Base-by-base conservation (phyloP, 2,797 vertebrate genomes). In the Holocentrus rufus region DNA sequence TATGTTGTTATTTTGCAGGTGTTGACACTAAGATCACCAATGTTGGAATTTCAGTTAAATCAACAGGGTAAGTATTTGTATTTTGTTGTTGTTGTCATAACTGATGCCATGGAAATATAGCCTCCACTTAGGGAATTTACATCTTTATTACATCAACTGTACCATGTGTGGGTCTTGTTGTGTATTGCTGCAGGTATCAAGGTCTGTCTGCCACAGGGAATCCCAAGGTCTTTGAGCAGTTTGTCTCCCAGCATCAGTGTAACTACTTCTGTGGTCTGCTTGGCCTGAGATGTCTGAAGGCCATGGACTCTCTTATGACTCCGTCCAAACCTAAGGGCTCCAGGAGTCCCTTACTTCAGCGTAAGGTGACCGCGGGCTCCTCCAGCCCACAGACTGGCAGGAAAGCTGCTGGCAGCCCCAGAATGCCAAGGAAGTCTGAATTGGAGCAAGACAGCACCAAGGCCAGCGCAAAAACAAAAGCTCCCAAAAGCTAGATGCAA, bases 1-100 rank as follows among this genome's bases (percentile, higher is more conserved):
- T 30, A 1, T 71, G 54, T 6, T 79, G 57, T 88, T 80, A 13
- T 83, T 81, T 93, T 93, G 82, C 93, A 99, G 97, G 97, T 85
- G 95, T 96, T 87, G 95, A 95, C 70, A 95, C 95, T 83, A 97
- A 95, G 91, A 89, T 98, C 90, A 98, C 96, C 27, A 95, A 95
- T 0, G 93, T 98, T 86, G 92, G 91, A 76, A 94, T 99, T 1
- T 95, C 95, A 76, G 95, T 96, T 79, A 97, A 94, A 91, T 91
- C 94, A 14, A 94, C 94, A 31, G 97, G 97, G 97, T 99, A 65
- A 89, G 96, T 95, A 76, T 15, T 30, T 69, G 65, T 72, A 23
- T 56, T 34, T 63, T 50, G 31, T 8, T 34, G 31, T 34, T 53
- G n/a, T 69, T 82, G 74, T 25, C 53, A 56, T 30, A 71, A 86